These are phyloP conservation scores for Halictus ligatus DNA, from an alignment of 2,888 invertebrate genomes.

Conservation along the genomic window DNA sequence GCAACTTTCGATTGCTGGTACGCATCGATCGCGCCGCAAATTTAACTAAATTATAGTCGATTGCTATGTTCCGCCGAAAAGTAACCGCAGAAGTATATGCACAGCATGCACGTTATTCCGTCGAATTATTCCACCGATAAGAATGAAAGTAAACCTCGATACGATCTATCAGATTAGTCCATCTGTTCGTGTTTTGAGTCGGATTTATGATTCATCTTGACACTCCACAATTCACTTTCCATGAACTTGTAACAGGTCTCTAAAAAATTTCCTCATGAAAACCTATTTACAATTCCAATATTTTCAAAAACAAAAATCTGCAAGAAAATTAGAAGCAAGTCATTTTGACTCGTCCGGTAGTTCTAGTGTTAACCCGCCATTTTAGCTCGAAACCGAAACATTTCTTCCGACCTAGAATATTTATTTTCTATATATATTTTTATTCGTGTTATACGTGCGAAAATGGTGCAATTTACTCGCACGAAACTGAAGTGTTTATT, in stretches of 20 bases:
- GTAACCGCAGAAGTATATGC: not conserved
- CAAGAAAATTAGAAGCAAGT: too few species aligned
- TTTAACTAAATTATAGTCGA: constrained; percentile 1
- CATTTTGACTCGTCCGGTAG: too few species aligned
- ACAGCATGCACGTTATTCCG: not conserved
- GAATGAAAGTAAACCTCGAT: not conserved
- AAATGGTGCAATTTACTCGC: too few species aligned
- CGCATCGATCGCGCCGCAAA: not conserved
- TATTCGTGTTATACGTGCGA: too few species aligned
- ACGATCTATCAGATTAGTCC: not conserved
- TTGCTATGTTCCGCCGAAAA: not conserved
- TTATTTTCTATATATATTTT: too few species aligned
- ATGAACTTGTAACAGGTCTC: accelerated
- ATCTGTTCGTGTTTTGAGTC: not conserved
- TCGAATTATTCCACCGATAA: not conserved
- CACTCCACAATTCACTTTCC: not conserved
- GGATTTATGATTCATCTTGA: not conserved
- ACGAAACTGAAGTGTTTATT: too few species aligned
- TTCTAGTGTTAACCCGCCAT: too few species aligned
- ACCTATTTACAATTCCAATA: too few species aligned
- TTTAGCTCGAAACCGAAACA: too few species aligned
- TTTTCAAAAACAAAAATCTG: too few species aligned
- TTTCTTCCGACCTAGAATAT: too few species aligned
- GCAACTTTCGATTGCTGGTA: not conserved
- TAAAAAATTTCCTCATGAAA: too few species aligned